phyloP scores from a whole-genome alignment of 2,797 vertebrate genomes.

The Cichlasoma orientale region DNA sequence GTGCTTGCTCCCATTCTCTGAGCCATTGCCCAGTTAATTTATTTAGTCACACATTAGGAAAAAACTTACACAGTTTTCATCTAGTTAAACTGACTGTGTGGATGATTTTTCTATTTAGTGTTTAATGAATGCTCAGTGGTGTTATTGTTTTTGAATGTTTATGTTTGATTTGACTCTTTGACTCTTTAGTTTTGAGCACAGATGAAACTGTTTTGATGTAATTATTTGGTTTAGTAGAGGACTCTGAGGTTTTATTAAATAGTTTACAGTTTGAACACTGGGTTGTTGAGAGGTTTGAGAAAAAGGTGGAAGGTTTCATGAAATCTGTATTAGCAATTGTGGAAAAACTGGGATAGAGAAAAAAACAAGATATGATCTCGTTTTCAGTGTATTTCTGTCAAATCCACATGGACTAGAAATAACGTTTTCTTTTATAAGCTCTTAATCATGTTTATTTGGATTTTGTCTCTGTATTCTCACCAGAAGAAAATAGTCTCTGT shows the following conservation, averaged over 20 bases:
- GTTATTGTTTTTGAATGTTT: background rate
- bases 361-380: background rate
- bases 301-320: background rate
- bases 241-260: background rate
- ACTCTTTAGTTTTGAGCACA: background rate
- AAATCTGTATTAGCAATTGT: background rate
- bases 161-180: background rate
- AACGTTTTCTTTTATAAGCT: background rate
- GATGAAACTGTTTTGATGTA: background rate
- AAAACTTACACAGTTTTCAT: background rate
- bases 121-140: background rate
- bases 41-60: background rate
- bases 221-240: background rate
- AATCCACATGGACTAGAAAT: background rate
- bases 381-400: background rate
- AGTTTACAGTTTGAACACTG: background rate
- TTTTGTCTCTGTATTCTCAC: background rate
- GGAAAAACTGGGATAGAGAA: background rate
- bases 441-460: background rate
- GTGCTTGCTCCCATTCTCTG: background rate
- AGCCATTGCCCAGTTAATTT: background rate
- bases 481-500: background rate
- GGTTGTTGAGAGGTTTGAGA: background rate
- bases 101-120: background rate
- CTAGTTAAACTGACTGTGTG: background rate